phyloP scores from a whole-genome alignment of 2,113 vertebrate species.

The Campylomormyrus tamandua region DNA sequence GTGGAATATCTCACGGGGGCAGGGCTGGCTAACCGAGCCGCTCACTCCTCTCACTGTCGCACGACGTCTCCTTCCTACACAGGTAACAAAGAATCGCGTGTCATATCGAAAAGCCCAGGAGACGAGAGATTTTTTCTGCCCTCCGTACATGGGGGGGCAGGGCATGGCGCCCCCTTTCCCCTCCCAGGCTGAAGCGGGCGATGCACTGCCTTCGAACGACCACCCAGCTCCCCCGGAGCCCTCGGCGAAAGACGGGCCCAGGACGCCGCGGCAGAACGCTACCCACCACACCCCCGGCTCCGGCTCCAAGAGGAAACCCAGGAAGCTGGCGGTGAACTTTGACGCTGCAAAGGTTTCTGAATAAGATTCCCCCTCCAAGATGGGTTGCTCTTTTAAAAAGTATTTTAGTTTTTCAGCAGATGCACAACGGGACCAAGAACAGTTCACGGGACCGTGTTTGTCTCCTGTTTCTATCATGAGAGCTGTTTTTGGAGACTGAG shows the following conservation, averaged over 20 bases:
- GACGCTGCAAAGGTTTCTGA: slow-evolving; percentile 78
- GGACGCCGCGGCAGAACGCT: slow-evolving; percentile 49
- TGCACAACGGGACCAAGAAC: not conserved
- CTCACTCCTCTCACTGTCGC: not conserved
- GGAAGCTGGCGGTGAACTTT: slow-evolving; percentile 95
- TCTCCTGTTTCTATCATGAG: slow-evolving; percentile 7
- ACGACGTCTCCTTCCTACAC: slow-evolving; percentile 4
- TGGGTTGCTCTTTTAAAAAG: slow-evolving; percentile 29
- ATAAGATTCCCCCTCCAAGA: slow-evolving; percentile 54
- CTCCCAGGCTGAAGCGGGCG: slow-evolving; percentile 42
- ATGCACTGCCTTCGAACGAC: slow-evolving; percentile 34
- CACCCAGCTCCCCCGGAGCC: slow-evolving; percentile 33
- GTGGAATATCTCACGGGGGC: not conserved
- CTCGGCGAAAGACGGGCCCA: slow-evolving; percentile 48
- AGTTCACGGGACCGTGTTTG: not conserved
- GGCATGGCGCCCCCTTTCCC: slow-evolving; percentile 35
- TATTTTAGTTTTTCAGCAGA: not conserved
- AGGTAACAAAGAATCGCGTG: slow-evolving; percentile 96
- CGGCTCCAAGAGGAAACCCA: slow-evolving; percentile 77
- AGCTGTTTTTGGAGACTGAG: not conserved
- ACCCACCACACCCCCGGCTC: slow-evolving; percentile 63
- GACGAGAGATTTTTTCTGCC: slow-evolving; percentile 64
- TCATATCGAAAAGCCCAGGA: slow-evolving; percentile 79
- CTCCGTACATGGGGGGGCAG: slow-evolving; percentile 46
- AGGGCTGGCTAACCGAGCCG: not conserved